Base-by-base conservation (phyloP, 2,888 invertebrate genomes). In the Caenorhabditis angaria region DNA sequence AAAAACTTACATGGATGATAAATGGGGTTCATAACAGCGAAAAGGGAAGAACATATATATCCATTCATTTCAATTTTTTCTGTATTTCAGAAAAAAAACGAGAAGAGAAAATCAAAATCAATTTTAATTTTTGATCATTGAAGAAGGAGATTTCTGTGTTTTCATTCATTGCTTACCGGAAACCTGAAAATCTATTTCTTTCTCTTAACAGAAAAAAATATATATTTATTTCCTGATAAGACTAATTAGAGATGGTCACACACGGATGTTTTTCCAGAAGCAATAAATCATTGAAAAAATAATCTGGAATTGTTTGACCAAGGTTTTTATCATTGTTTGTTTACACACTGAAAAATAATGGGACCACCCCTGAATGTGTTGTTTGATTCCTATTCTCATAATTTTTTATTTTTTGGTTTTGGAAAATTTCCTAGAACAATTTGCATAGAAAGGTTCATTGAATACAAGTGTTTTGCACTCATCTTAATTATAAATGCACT, bases 221-320 rank as follows among this genome's bases (percentile, higher is more conserved):
- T n/a, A n/a, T 32, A 12, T 32, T 32, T 5, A 8, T 32, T 41
- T 41, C 10, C 18, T 41, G 41, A 41, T 41, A 41, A 41, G 10
- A 41, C 41, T 41, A 41, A 41, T 41, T 41, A 41, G 41, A 41
- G 41, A 41, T 41, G 41, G 41, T 41, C 41, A 41, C 41, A 41
- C 8, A 41, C 3, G 41, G 41, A 41, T 41, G 41, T 41, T n/a
- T n/a, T n/a, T 41, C 41, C 3, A 41, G 41, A 41, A 41, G 41
- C 41, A 41, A 41, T 41, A 41, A 41, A 41, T 41, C 41, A 41
- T 41, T 12, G n/a, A n/a, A n/a, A n/a, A n/a, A 41, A 41, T 14
- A 41, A 41, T 41, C 5, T 41, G 41, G 14, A 41, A 41, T 41
- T 41, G 41, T 41, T 41, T n/a, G n/a, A n/a, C n/a, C n/a, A n/a